phyloP scores from a whole-genome alignment of 37 sponge, comb jelly and placozoan species.

The Cliona cf. orientalis region DNA sequence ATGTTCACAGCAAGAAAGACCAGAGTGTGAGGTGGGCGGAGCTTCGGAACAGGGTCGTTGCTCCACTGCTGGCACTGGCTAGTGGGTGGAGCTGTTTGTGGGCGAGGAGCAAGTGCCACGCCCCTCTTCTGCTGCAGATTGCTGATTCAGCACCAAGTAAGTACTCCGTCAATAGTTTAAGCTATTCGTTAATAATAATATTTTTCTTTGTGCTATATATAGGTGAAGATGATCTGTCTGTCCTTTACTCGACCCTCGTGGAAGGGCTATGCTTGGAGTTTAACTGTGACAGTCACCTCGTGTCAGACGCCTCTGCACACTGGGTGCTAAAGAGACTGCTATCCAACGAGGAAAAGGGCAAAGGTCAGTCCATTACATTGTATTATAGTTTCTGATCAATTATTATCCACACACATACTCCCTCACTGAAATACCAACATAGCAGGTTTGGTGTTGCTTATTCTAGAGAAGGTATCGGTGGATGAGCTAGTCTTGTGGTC shows the following conservation, averaged over 20 bases:
- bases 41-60: slow-evolving; percentile 50
- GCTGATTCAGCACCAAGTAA: slow-evolving; percentile 11
- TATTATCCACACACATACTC: neutral
- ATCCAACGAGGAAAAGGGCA: slow-evolving; percentile 26
- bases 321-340: slow-evolving; percentile 63
- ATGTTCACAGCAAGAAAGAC: slow-evolving; percentile 78
- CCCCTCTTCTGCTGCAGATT: slow-evolving; percentile 53
- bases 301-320: slow-evolving; percentile 62
- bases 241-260: slow-evolving; percentile 18
- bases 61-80: slow-evolving; percentile 52
- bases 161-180: neutral
- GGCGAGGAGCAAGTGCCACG: slow-evolving; percentile 47
- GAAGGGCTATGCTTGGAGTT: slow-evolving; percentile 5
- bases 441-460: slow-evolving; percentile 35
- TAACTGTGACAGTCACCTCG: slow-evolving; percentile 20
- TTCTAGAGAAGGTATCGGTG: slow-evolving; percentile 34
- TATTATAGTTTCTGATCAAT: neutral
- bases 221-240: slow-evolving; percentile 19
- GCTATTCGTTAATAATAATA: neutral
- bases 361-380: neutral
- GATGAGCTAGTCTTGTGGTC: slow-evolving; percentile 52
- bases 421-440: too few species aligned
- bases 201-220: neutral
- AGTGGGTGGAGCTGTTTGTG: slow-evolving; percentile 46
- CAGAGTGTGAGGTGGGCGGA: slow-evolving; percentile 41